Percentiles rank a stretch among this genome's conserved stretches.
Evolutionary conservation across 2,888 invertebrate genomes (phyloP).

Genomic region (Gerosis bhagava): DNA sequence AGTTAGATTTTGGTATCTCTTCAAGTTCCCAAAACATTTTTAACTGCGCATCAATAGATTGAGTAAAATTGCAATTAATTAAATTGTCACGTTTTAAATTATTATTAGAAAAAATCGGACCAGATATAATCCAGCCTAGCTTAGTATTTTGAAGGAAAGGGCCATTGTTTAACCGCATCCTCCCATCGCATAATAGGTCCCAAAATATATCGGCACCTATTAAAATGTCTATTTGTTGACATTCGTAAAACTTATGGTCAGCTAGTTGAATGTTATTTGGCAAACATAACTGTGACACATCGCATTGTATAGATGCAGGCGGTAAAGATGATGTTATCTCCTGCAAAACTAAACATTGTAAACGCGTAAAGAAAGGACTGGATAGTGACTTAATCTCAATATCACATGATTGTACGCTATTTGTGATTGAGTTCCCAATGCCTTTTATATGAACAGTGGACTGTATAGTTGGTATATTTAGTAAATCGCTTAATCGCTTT

Average conservation of each 20-base stretch:
- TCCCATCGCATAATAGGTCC: background rate
- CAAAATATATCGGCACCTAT: conserved; percentile 1
- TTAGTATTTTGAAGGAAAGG: background rate
- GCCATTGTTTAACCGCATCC: background rate
- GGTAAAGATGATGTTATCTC: conserved; percentile 17
- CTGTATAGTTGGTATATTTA: conserved; percentile 33
- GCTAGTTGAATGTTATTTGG: too few species aligned
- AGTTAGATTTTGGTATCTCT: background rate
- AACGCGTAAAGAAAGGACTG: conserved; percentile 5
- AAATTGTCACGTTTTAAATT: too few species aligned
- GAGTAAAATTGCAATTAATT: background rate
- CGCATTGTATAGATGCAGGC: too few species aligned
- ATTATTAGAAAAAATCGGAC: background rate
- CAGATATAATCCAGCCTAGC: background rate
- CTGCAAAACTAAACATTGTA: conserved; percentile 23
- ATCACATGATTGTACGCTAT: conserved; percentile 30
- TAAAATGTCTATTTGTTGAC: background rate
- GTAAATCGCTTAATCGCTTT: conserved; percentile 28
- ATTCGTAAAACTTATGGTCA: background rate
- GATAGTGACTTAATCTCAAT: conserved; percentile 26
- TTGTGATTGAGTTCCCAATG: conserved; percentile 29
- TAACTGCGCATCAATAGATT: background rate
- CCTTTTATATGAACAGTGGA: conserved; percentile 34
- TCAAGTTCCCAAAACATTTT: conserved; percentile 5
- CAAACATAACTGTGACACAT: too few species aligned